Conservation (phyloP, 1,140 invertebrate species). For the Atopsyche davidsoni region DNA sequence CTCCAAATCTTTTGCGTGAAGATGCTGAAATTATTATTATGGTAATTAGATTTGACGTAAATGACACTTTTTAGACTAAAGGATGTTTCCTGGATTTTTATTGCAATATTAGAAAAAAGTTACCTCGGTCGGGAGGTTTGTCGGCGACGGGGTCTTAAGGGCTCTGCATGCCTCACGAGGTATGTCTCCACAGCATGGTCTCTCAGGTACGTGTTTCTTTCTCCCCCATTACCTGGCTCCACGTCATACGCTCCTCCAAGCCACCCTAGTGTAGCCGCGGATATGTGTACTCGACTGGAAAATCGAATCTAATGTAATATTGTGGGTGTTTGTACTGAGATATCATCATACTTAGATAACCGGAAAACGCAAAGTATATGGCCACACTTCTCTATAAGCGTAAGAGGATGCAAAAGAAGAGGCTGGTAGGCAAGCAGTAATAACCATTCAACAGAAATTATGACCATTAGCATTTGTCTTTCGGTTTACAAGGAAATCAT, state of each 20-base stretch:
- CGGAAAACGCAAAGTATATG: no score
- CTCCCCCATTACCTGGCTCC: conserved; percentile 82
- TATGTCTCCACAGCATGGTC: conserved; percentile 87
- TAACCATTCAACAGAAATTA: no score
- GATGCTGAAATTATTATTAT: conserved; percentile 32
- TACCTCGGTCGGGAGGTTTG: conserved; percentile 49
- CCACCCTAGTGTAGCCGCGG: conserved; percentile 76
- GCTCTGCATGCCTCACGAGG: conserved; percentile 82
- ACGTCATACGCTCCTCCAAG: conserved; percentile 86
- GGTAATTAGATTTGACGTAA: not conserved
- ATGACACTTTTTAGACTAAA: no score
- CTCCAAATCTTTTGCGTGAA: conserved; percentile 47
- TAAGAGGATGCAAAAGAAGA: no score
- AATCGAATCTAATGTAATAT: no score
- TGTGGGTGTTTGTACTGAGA: not conserved
- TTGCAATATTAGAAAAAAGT: no score
- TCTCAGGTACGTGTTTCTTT: conserved; percentile 77
- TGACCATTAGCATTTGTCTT: no score
- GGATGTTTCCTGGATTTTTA: no score
- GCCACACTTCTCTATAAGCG: no score
- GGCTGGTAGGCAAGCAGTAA: no score
- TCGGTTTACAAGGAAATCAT: no score
- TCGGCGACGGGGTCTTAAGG: conserved; percentile 53
- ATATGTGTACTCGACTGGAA: conserved; percentile 90
- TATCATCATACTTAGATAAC: no score